Conservation (phyloP, 2,888 invertebrate genomes). For the Cataglyphis cursor region DNA sequence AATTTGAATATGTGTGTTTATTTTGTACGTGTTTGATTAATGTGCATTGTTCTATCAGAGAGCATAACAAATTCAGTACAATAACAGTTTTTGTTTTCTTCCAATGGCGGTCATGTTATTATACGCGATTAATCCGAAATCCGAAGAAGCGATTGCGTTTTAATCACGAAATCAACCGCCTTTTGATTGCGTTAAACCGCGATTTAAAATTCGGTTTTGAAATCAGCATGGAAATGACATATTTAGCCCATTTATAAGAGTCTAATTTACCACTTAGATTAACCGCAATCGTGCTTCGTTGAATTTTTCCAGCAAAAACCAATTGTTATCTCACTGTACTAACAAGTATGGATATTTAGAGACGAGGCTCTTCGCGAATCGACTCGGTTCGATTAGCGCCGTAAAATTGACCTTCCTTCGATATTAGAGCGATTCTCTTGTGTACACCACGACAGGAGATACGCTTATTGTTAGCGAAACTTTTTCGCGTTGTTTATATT, state of each 20-base stretch:
- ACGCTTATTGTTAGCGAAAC: background rate
- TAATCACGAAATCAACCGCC: constrained; percentile 20
- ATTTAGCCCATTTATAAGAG: constrained; percentile 27
- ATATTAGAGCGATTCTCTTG: constrained; percentile 48
- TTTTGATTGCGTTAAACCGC: constrained; percentile 20
- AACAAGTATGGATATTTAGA: constrained; percentile 30
- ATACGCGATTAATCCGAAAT: constrained; percentile 32
- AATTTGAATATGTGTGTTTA: background rate
- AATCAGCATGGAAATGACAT: constrained; percentile 43
- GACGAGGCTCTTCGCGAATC: constrained; percentile 37
- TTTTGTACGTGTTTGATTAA: background rate
- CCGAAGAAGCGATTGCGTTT: constrained; percentile 25
- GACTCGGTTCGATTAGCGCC: constrained; percentile 39
- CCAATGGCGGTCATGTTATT: constrained; percentile 4
- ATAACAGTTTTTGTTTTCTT: background rate
- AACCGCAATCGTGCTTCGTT: constrained; percentile 32
- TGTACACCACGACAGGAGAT: constrained; percentile 33
- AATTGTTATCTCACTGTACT: constrained; percentile 49
- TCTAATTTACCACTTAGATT: constrained; percentile 46
- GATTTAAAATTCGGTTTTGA: constrained; percentile 52
- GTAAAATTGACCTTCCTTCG: constrained; percentile 46
- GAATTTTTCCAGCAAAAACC: constrained; percentile 26
- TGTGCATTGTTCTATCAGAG: background rate
- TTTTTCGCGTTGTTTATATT: constrained; percentile 5
- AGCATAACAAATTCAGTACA: background rate